phyloP scores from a whole-genome alignment of 2,797 vertebrate species.

The Melanitta fusca region DNA sequence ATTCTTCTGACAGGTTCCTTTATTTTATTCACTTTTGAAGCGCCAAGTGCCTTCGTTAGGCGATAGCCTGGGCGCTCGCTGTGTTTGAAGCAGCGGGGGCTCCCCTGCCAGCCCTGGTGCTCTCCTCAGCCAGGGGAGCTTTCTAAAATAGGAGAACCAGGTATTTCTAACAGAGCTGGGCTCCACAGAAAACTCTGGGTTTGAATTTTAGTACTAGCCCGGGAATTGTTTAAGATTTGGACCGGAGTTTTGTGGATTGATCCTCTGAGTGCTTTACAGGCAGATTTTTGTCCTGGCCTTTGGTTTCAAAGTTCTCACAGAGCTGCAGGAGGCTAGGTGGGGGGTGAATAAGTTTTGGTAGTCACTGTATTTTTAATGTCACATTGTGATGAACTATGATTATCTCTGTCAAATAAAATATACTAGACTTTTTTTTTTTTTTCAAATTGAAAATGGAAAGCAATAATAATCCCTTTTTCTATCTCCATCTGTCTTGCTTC shows the following conservation, averaged over 20 bases:
- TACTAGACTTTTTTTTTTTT: neutral
- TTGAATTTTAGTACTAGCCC: neutral
- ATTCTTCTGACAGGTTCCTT: neutral
- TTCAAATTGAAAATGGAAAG: neutral
- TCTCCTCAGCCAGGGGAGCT: neutral
- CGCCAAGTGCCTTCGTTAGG: neutral
- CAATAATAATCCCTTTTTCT: neutral
- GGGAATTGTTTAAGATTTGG: neutral
- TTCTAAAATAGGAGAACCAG: neutral
- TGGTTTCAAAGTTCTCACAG: neutral
- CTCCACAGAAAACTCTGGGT: neutral
- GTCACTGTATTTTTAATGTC: slow-evolving; percentile 10
- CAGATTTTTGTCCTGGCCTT: neutral
- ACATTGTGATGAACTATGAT: neutral
- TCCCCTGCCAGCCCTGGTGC: neutral
- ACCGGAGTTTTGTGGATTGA: neutral
- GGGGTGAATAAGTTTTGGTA: neutral
- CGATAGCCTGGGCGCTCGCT: neutral
- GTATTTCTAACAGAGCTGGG: neutral
- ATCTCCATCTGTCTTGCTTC: slow-evolving; percentile 7
- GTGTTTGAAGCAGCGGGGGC: neutral
- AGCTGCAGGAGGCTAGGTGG: neutral
- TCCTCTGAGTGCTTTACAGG: neutral
- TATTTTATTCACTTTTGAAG: slow-evolving; percentile 32
- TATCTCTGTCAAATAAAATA: slow-evolving; percentile 17